Evolutionary conservation across 1,140 invertebrate species (phyloP).

Genomic region (Trichogramma pretiosum): DNA sequence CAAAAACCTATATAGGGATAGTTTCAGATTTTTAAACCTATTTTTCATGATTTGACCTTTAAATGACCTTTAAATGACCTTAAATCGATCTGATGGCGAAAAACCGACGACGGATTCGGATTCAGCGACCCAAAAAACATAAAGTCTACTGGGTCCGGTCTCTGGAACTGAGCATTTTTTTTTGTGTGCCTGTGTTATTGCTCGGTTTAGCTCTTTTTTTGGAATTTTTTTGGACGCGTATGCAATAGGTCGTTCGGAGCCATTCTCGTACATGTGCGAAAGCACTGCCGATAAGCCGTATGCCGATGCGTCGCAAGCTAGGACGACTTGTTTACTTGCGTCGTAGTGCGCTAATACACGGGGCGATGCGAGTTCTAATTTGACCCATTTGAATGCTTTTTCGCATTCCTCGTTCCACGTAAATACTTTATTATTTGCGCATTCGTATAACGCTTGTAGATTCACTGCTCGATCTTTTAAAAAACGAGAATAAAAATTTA

Average conservation of each 20-base stretch:
- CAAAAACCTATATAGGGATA: too few relatives aligned
- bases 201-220: not conserved
- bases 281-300: slow-evolving; percentile 6
- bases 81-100: too few relatives aligned
- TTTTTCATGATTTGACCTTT: too few relatives aligned
- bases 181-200: too few relatives aligned
- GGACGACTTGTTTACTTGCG: slow-evolving; percentile 15
- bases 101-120: too few relatives aligned
- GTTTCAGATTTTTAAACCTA: too few relatives aligned
- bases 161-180: too few relatives aligned
- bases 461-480: too few relatives aligned
- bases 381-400: slow-evolving; percentile 14
- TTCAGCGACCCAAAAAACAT: too few relatives aligned
- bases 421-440: slow-evolving; percentile 19
- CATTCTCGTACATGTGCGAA: not conserved
- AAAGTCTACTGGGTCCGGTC: too few relatives aligned
- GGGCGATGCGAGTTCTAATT: slow-evolving; percentile 18
- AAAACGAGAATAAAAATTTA: too few relatives aligned
- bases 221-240: slow-evolving; percentile 6
- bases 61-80: too few relatives aligned
- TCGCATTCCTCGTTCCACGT: slow-evolving; percentile 6
- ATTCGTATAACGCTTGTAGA: slow-evolving; percentile 7
- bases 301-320: slow-evolving; percentile 18
- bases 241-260: not conserved
- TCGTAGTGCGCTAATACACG: slow-evolving; percentile 23